Percentiles rank a stretch among this genome's conserved stretches.
phyloP scores from a whole-genome alignment of 2,113 vertebrate genomes.

The Glareola pratincola region DNA sequence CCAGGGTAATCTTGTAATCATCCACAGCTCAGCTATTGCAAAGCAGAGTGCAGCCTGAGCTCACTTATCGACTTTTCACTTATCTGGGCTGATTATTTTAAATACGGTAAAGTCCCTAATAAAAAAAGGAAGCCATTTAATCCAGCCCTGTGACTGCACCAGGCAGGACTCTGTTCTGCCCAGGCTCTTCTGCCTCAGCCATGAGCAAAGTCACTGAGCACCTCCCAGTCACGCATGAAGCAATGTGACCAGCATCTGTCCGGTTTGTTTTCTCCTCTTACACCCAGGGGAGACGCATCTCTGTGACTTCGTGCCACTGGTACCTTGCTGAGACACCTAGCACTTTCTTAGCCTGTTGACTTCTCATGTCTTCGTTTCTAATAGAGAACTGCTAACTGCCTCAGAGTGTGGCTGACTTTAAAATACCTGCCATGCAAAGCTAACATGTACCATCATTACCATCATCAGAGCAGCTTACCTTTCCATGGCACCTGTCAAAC shows the following conservation, averaged over 20 bases:
- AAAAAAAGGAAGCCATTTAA: neutral
- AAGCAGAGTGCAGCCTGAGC: neutral
- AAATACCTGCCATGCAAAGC: neutral
- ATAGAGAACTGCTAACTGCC: neutral
- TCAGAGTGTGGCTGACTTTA: neutral
- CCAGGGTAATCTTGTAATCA: conserved; percentile 35
- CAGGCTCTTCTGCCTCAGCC: neutral
- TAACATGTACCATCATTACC: neutral
- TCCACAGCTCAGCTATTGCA: conserved; percentile 9
- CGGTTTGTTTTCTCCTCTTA: neutral
- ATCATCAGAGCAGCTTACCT: neutral
- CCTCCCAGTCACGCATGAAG: neutral
- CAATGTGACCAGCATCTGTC: neutral
- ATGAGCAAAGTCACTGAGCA: neutral
- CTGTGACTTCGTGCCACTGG: neutral
- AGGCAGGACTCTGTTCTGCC: neutral
- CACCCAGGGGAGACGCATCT: rapidly evolving
- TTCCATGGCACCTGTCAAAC: neutral
- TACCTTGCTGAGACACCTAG: neutral
- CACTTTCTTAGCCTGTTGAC: neutral
- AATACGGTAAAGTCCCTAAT: neutral
- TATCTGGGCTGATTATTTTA: conserved; percentile 24
- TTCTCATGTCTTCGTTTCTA: neutral
- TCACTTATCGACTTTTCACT: conserved; percentile 9
- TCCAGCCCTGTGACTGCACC: neutral